Evolutionary conservation across 2,888 invertebrate genomes (phyloP).

Genomic region (Dynastes hyllus): DNA sequence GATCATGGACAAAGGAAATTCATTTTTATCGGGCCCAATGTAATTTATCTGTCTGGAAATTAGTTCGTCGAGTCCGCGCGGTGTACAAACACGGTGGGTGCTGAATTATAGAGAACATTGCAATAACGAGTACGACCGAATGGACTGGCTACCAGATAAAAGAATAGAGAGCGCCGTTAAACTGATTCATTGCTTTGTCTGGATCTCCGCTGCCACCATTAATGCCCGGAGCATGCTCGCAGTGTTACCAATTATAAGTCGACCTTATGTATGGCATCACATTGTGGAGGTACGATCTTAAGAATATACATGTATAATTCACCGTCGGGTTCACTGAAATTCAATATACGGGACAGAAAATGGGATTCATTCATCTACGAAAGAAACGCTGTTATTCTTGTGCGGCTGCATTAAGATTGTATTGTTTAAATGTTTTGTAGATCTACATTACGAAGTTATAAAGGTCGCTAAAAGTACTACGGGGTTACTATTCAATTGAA

Average conservation of each 20-base stretch:
- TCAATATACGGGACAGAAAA: constrained; percentile 33
- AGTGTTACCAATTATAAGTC: constrained; percentile 67
- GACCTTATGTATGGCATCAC: constrained; percentile 61
- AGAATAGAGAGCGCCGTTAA: constrained; percentile 66
- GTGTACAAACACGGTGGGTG: constrained; percentile 64
- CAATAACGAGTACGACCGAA: constrained; percentile 65
- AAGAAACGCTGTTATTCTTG: constrained; percentile 2
- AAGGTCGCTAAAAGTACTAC: no score
- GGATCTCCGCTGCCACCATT: constrained; percentile 65
- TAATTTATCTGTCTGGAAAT: constrained; percentile 56
- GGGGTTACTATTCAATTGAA: no score
- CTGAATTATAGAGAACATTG: constrained; percentile 63
- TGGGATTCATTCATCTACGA: constrained; percentile 37
- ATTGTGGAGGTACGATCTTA: constrained; percentile 42
- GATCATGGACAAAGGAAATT: constrained; percentile 42
- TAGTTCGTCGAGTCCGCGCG: constrained; percentile 53
- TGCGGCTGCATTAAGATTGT: background rate
- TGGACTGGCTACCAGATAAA: constrained; percentile 65
- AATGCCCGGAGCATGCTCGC: constrained; percentile 66
- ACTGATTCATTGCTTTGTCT: constrained; percentile 65
- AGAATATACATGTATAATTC: constrained; percentile 39
- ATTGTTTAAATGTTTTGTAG: constrained; percentile 8
- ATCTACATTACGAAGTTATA: background rate
- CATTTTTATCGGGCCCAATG: constrained; percentile 42
- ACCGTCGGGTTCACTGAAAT: constrained; percentile 35